These are phyloP conservation scores for Orchestes rusci DNA, from an alignment of 2,888 invertebrate species.

Conservation along the genomic window DNA sequence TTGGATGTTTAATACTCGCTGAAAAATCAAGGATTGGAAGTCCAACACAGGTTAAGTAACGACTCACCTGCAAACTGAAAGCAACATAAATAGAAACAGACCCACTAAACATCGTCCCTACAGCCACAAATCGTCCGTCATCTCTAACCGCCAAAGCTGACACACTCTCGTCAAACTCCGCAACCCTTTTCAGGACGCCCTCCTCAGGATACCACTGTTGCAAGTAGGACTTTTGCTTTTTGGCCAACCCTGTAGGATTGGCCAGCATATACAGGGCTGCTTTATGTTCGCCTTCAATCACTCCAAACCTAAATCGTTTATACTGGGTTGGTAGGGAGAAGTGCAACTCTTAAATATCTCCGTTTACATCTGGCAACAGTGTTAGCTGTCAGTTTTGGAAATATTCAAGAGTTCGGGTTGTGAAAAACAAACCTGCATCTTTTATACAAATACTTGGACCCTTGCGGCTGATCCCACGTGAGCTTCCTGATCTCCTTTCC, in stretches of 20 bases:
- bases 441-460: slow-evolving; percentile 74
- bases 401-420: too few relatives aligned
- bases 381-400: too few relatives aligned
- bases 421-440: too few relatives aligned
- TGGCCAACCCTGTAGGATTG: slow-evolving; percentile 69
- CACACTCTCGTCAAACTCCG: slow-evolving; percentile 64
- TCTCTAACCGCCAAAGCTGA: slow-evolving; percentile 82
- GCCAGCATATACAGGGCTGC: slow-evolving; percentile 70
- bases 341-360: too few relatives aligned
- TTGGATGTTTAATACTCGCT: slow-evolving; percentile 76
- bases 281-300: slow-evolving; percentile 59
- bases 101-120: slow-evolving; percentile 91
- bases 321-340: too few relatives aligned
- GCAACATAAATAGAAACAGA: slow-evolving; percentile 85
- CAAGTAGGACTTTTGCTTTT: slow-evolving; percentile 65
- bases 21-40: slow-evolving; percentile 31
- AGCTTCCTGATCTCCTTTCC: slow-evolving; percentile 64
- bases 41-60: slow-evolving; percentile 2
- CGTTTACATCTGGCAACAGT: too few relatives aligned
- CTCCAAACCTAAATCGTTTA: slow-evolving; percentile 55
- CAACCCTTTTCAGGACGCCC: slow-evolving; percentile 47
- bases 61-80: slow-evolving; percentile 75
- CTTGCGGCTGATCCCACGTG: slow-evolving; percentile 67
- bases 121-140: slow-evolving; percentile 86
- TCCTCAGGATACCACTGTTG: slow-evolving; percentile 69